phyloP scores from a whole-genome alignment of 2,797 vertebrate species.

The Myotis findleyi region DNA sequence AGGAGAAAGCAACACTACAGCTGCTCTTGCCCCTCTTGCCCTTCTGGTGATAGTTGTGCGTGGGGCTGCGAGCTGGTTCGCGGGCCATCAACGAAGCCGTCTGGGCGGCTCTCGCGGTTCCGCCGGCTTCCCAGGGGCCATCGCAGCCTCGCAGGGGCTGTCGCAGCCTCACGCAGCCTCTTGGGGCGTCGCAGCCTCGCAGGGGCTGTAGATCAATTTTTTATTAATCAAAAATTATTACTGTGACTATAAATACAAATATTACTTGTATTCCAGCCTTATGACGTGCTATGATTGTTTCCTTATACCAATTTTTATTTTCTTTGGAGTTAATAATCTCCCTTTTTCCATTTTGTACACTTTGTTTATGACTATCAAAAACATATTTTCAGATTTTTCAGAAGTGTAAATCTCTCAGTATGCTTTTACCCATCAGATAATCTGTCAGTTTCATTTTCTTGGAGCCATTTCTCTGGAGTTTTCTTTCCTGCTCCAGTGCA shows the following conservation, averaged over 20 bases:
- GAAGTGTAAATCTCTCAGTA: not conserved
- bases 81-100: too few species aligned
- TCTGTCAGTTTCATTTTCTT: not conserved
- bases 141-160: too few species aligned
- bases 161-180: too few species aligned
- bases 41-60: too few species aligned
- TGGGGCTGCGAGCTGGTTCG: too few species aligned
- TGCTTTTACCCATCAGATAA: not conserved
- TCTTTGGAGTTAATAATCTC: not conserved
- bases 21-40: too few species aligned
- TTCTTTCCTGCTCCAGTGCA: not conserved
- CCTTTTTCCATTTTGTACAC: not conserved
- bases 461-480: constrained; percentile 3
- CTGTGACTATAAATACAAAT: not conserved
- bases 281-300: not conserved
- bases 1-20: too few species aligned
- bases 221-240: not conserved
- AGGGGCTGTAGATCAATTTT: not conserved
- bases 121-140: too few species aligned
- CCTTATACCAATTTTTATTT: constrained; percentile 28
- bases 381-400: constrained; percentile 3
- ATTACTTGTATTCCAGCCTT: not conserved
- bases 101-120: too few species aligned
- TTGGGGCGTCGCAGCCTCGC: too few species aligned
- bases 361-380: constrained; percentile 29